A percentile compares a stretch with the other conserved stretches of the same genome.
Conservation (phyloP, 2,113 vertebrate species). For the Lophura nycthemera region DNA sequence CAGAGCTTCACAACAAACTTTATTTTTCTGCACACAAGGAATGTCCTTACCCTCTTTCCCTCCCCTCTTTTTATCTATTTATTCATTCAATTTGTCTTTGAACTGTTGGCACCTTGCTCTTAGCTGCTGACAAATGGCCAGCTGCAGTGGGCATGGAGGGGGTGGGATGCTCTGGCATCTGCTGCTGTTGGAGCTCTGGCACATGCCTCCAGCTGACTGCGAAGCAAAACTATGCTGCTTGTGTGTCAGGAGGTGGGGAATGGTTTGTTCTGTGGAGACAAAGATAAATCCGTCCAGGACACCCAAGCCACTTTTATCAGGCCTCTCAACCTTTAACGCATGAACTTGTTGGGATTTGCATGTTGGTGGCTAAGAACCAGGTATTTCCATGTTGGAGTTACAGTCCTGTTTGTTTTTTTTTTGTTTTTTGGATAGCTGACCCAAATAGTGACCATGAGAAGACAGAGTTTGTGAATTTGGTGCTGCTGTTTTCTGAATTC, state of each 20-base stretch:
- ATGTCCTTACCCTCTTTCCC: background rate
- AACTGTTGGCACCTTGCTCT: background rate
- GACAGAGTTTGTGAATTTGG: slow-evolving; percentile 81
- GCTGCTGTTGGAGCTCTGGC: background rate
- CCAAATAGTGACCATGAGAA: slow-evolving; percentile 79
- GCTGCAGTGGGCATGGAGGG: background rate
- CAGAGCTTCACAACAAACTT: background rate
- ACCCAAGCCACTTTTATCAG: fast-evolving
- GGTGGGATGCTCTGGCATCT: background rate
- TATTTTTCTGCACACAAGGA: background rate
- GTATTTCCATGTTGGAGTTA: background rate
- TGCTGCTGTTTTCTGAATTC: slow-evolving; percentile 83
- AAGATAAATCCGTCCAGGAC: background rate
- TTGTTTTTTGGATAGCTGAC: slow-evolving; percentile 65
- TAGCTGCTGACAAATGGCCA: background rate
- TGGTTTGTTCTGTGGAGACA: background rate
- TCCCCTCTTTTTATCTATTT: background rate
- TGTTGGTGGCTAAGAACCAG: background rate
- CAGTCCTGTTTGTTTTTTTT: background rate
- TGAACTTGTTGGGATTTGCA: background rate
- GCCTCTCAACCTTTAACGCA: background rate
- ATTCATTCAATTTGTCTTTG: background rate
- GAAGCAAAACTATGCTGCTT: background rate
- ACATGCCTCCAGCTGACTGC: background rate
- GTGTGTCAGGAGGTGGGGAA: background rate